Conservation (phyloP, 2,797 vertebrate genomes). For the Eurystomus glaucurus region DNA sequence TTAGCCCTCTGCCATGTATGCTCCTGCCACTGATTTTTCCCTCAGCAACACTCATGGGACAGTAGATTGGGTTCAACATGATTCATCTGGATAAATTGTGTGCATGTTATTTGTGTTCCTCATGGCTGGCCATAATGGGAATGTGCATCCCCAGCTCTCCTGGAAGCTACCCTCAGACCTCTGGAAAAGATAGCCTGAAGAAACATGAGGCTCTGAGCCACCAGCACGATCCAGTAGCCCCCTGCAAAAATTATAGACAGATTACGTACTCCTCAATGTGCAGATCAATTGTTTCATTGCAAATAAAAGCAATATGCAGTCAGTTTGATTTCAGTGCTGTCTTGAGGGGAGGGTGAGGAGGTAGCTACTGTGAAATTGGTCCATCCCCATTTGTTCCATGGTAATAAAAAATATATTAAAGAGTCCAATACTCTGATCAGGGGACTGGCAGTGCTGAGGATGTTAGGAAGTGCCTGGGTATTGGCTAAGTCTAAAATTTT, state of each 20-base stretch:
- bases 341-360: background rate
- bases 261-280: background rate
- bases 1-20: background rate
- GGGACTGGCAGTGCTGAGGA: background rate
- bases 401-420: background rate
- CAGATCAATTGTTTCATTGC: background rate
- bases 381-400: rapidly evolving
- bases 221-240: background rate
- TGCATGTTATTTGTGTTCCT: background rate
- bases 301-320: background rate
- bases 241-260: background rate
- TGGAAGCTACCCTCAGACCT: background rate
- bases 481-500: background rate
- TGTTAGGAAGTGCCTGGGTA: background rate
- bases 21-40: background rate
- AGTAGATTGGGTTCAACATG: background rate
- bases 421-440: background rate
- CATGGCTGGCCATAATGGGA: rapidly evolving
- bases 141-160: background rate
- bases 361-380: background rate
- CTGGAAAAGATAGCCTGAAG: background rate
- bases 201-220: background rate
- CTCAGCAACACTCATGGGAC: no score
- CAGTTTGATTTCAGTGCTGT: background rate
- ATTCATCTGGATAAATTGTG: background rate